A percentile compares a stretch with the other conserved stretches of the same genome.
These are phyloP conservation scores for Aromia moschata DNA, from an alignment of 2,888 invertebrate species.

Conservation along the genomic window DNA sequence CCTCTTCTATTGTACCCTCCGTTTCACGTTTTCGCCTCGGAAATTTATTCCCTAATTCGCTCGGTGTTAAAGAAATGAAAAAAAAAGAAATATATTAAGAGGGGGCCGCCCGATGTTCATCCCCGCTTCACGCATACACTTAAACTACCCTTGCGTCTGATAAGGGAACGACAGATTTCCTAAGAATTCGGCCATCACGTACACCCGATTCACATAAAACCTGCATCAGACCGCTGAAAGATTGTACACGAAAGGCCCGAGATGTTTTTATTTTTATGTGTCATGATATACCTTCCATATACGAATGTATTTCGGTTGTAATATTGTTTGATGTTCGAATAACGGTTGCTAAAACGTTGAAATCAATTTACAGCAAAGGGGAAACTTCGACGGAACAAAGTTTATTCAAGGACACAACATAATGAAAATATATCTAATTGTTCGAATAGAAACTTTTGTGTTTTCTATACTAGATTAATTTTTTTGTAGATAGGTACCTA, in stretches of 20 bases:
- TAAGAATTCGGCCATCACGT: slow-evolving; percentile 38
- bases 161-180: slow-evolving; percentile 38
- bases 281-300: not conserved
- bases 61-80: slow-evolving; percentile 14
- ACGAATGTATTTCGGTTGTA: not conserved
- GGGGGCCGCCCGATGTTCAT: slow-evolving; percentile 11
- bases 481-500: too few relatives aligned
- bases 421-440: too few relatives aligned
- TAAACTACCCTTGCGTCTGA: slow-evolving; percentile 27
- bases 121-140: slow-evolving; percentile 13
- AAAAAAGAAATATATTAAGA: slow-evolving; percentile 25
- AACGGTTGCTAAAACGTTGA: too few relatives aligned
- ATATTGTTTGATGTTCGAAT: too few relatives aligned
- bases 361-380: too few relatives aligned
- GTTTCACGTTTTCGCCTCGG: slow-evolving; percentile 5
- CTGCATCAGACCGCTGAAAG: slow-evolving; percentile 37
- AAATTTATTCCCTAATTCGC: slow-evolving; percentile 20
- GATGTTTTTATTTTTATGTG: slow-evolving; percentile 12
- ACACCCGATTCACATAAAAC: slow-evolving; percentile 39
- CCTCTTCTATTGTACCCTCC: slow-evolving; percentile 14
- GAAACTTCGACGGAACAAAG: too few relatives aligned
- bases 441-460: too few relatives aligned
- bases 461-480: too few relatives aligned
- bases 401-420: too few relatives aligned
- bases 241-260: slow-evolving; percentile 23